Percentiles rank a stretch among this genome's conserved stretches.
Conservation (phyloP, 2,888 invertebrate genomes). For the Athalia circularis region DNA sequence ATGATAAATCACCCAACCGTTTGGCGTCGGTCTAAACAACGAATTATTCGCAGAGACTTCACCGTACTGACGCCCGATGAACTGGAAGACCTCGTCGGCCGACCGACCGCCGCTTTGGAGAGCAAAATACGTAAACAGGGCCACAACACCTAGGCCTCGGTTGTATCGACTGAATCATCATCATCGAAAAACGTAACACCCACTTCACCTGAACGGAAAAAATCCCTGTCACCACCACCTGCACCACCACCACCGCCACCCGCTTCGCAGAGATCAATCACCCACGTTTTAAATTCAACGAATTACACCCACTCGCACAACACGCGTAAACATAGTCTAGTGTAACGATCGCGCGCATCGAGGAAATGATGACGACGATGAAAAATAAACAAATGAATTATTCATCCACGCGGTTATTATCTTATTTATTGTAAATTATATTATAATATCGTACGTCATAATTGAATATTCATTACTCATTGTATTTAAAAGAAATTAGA, state of each 20-base stretch:
- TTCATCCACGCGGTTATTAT: background rate
- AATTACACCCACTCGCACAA: slow-evolving; percentile 69
- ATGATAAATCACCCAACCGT: background rate
- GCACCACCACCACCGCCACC: slow-evolving; percentile 46
- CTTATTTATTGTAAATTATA: no score
- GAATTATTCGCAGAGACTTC: slow-evolving; percentile 62
- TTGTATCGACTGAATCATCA: slow-evolving; percentile 61
- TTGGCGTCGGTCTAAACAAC: background rate
- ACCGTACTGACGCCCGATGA: slow-evolving; percentile 78
- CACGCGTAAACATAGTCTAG: slow-evolving; percentile 70
- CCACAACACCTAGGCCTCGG: slow-evolving; percentile 69
- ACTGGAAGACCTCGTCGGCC: slow-evolving; percentile 78
- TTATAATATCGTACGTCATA: no score
- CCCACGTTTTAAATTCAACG: slow-evolving; percentile 64
- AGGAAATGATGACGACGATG: background rate
- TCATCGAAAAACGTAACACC: slow-evolving; percentile 62
- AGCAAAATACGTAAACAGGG: slow-evolving; percentile 73
- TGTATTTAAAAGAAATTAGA: no score
- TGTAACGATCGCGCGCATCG: slow-evolving; percentile 55
- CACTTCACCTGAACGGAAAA: slow-evolving; percentile 62
- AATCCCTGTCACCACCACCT: slow-evolving; percentile 67
- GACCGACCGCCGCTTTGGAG: slow-evolving; percentile 73
- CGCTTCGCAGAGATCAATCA: slow-evolving; percentile 53
- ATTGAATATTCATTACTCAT: no score
- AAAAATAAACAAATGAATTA: no score